A percentile compares a stretch with the other conserved stretches of the same genome.
Evolutionary conservation across 2,797 vertebrate genomes (phyloP).

Genomic region (Pseudochirops cupreus): DNA sequence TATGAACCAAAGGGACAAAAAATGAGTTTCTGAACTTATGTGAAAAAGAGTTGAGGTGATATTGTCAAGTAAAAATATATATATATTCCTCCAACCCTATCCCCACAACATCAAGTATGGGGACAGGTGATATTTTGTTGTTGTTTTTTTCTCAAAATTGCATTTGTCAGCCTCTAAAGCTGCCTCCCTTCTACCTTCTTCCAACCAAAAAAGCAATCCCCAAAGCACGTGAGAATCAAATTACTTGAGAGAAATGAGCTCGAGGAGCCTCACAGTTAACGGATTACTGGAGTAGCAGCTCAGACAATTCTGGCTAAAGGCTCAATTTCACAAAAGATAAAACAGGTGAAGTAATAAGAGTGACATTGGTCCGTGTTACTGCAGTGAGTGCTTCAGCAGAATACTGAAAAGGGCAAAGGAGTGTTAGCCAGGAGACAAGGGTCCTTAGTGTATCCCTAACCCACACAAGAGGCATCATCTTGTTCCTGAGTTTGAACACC

Average conservation of each 20-base stretch:
- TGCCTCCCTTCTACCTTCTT: constrained; percentile 50
- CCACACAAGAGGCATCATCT: not conserved
- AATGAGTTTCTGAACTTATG: constrained; percentile 43
- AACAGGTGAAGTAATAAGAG: constrained; percentile 86
- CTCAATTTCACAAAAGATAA: constrained; percentile 90
- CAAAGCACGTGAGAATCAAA: constrained; percentile 85
- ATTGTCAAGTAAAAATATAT: constrained; percentile 36
- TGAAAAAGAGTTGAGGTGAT: constrained; percentile 59
- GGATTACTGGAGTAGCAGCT: constrained; percentile 84
- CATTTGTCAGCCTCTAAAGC: constrained; percentile 65
- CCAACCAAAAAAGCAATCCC: constrained; percentile 83
- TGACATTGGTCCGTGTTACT: constrained; percentile 84
- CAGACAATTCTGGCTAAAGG: constrained; percentile 86
- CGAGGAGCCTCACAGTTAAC: constrained; percentile 84
- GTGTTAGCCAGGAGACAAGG: constrained; percentile 4
- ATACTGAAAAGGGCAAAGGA: constrained; percentile 85
- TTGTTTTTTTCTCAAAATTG: constrained; percentile 65
- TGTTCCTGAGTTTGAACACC: not conserved
- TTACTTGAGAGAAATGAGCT: constrained; percentile 86
- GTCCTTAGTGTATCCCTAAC: rapidly evolving
- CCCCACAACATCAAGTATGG: not conserved
- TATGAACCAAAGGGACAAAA: constrained; percentile 27
- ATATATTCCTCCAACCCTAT: not conserved
- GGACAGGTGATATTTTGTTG: not conserved
- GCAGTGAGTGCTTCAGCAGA: constrained; percentile 82